Percentiles rank a stretch among this genome's conserved stretches.
Conservation (phyloP, 2,888 invertebrate genomes). For the Heliconius ismenius region DNA sequence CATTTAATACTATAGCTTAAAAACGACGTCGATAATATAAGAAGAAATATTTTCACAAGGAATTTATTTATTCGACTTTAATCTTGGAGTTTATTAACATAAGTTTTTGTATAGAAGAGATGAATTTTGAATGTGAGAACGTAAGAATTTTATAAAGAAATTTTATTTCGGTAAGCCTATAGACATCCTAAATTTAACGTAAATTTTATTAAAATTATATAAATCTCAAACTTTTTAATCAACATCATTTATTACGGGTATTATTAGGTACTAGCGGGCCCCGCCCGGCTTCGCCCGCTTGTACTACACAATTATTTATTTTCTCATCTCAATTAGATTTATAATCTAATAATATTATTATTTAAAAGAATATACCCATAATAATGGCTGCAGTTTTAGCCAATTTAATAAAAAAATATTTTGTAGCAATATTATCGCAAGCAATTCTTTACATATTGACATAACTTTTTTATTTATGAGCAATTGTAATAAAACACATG, state of each 20-base stretch:
- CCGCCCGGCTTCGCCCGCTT: too few relatives aligned
- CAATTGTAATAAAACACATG: too few relatives aligned
- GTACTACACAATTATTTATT: too few relatives aligned
- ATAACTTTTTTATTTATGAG: too few relatives aligned
- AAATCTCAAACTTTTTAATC: neutral
- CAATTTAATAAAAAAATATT: too few relatives aligned
- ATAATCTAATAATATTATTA: too few relatives aligned
- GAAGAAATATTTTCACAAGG: neutral
- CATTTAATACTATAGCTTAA: neutral
- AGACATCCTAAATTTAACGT: neutral
- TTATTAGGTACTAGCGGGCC: neutral
- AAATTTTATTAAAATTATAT: neutral
- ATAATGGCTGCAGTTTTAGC: too few relatives aligned
- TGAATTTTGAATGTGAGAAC: conserved; percentile 6
- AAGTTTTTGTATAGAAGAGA: neutral
- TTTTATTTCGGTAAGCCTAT: neutral
- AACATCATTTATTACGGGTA: neutral
- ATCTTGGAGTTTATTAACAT: neutral
- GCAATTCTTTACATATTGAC: too few relatives aligned
- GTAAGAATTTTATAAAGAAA: conserved; percentile 4
- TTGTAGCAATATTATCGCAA: too few relatives aligned
- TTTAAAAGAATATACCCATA: too few relatives aligned
- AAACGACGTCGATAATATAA: neutral
- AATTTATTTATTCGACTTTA: neutral
- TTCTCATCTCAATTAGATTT: too few relatives aligned